A percentile compares a stretch with the other conserved stretches of the same genome.
phyloP scores from a whole-genome alignment of 2,797 vertebrate species.

The Rhinophrynus dorsalis region DNA sequence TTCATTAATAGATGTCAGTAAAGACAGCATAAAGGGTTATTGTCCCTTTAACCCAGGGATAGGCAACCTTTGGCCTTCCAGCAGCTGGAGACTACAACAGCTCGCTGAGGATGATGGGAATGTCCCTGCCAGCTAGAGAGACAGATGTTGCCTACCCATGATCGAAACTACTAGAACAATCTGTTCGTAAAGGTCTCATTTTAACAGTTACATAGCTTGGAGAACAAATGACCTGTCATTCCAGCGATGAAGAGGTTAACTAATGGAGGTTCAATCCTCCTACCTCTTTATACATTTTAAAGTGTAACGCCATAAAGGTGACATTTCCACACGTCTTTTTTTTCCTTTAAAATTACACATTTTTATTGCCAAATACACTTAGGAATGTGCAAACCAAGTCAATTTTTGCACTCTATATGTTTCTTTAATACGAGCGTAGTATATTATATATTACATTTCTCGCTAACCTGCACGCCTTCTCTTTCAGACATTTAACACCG shows the following conservation, averaged over 20 bases:
- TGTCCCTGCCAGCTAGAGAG: too few species aligned
- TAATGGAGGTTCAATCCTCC: not conserved
- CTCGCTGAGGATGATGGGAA: too few species aligned
- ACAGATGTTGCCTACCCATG: too few species aligned
- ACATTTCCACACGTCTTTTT: conserved; percentile 53
- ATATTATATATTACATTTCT: conserved; percentile 19
- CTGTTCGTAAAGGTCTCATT: too few species aligned
- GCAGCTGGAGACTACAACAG: too few species aligned
- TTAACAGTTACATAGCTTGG: too few species aligned
- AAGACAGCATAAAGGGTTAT: too few species aligned
- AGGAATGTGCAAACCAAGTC: conserved; percentile 63
- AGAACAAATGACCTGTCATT: too few species aligned
- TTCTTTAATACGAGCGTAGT: conserved; percentile 55
- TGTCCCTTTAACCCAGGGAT: too few species aligned
- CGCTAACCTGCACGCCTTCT: conserved; percentile 44
- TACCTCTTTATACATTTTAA: not conserved
- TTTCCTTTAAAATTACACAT: conserved; percentile 58
- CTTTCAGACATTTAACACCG: conserved; percentile 55
- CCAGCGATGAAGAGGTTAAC: not conserved
- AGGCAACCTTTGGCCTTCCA: too few species aligned
- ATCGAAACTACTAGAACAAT: too few species aligned
- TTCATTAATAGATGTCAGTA: too few species aligned
- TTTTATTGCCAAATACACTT: conserved; percentile 63
- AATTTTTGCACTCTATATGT: conserved; percentile 59
- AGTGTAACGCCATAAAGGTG: conserved; percentile 23